These are phyloP conservation scores for Aldrovandia affinis DNA, from an alignment of 2,797 vertebrate genomes.

Conservation along the genomic window DNA sequence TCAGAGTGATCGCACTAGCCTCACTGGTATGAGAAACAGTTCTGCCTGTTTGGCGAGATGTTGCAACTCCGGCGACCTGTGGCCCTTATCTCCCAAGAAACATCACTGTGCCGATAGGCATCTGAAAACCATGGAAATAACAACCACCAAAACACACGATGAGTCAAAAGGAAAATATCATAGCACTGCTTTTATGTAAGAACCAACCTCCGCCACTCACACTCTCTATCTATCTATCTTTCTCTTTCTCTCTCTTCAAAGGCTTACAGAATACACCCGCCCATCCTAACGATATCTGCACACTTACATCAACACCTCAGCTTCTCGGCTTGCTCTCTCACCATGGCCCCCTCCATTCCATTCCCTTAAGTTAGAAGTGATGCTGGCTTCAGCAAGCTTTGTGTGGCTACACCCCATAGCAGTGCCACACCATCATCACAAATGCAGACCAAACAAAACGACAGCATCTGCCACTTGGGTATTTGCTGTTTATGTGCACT, in stretches of 20 bases:
- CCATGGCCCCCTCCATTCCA: neutral
- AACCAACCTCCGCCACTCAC: conserved; percentile 23
- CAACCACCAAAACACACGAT: conserved; percentile 72
- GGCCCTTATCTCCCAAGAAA: conserved; percentile 79
- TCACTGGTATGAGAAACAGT: conserved; percentile 70
- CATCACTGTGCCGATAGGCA: conserved; percentile 80
- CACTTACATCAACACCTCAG: neutral
- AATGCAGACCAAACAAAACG: neutral
- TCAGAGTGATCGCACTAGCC: conserved; percentile 44
- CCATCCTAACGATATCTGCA: neutral
- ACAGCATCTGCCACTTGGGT: neutral
- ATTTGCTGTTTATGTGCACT: neutral
- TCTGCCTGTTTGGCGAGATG: conserved; percentile 77
- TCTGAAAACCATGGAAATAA: conserved; percentile 83
- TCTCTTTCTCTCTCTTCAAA: conserved; percentile 3
- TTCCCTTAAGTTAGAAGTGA: neutral
- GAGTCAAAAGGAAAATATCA: conserved; percentile 64
- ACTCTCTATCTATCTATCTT: conserved; percentile 34
- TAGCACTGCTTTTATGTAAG: conserved; percentile 21
- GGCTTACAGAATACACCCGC: conserved; percentile 13
- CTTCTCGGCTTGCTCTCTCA: neutral
- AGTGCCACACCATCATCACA: neutral
- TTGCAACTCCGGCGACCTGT: conserved; percentile 79
- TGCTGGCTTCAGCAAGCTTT: neutral
- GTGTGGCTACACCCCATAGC: neutral